These are phyloP conservation scores for Synergus umbraculus DNA, from an alignment of 2,888 invertebrate species.

Conservation along the genomic window DNA sequence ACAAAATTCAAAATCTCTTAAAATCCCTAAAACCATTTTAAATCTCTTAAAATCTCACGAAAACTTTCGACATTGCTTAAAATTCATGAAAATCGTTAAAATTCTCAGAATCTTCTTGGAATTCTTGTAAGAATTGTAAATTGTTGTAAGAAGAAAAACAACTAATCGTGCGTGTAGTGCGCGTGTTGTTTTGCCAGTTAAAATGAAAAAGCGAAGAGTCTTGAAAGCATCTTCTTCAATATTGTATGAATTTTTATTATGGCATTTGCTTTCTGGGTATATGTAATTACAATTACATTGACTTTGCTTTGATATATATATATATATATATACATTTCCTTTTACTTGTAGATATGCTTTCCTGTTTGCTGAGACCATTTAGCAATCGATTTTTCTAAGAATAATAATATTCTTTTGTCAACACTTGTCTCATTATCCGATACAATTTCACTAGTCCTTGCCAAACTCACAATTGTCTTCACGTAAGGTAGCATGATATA, in stretches of 20 bases:
- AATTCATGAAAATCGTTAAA: no score
- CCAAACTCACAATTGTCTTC: neutral
- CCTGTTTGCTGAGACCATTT: neutral
- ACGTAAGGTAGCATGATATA: neutral
- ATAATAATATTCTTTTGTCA: neutral
- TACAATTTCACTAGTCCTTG: neutral
- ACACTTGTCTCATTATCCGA: neutral
- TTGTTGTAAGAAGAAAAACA: no score
- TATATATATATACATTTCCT: neutral
- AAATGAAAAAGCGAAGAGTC: neutral
- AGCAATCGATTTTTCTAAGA: neutral
- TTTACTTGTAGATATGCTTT: neutral
- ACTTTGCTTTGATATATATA: neutral
- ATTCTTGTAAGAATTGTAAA: no score
- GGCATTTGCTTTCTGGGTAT: neutral
- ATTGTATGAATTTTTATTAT: neutral
- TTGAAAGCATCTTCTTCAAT: neutral
- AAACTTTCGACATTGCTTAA: no score
- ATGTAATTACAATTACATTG: neutral
- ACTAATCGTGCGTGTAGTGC: no score
- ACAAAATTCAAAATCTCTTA: no score
- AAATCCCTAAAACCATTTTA: no score
- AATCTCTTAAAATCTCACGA: no score
- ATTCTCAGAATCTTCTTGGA: no score
- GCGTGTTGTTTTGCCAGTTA: no score